Percentiles rank a stretch among this genome's conserved stretches.
Conservation (phyloP, 2,113 vertebrate genomes). For the Silurus asotus region DNA sequence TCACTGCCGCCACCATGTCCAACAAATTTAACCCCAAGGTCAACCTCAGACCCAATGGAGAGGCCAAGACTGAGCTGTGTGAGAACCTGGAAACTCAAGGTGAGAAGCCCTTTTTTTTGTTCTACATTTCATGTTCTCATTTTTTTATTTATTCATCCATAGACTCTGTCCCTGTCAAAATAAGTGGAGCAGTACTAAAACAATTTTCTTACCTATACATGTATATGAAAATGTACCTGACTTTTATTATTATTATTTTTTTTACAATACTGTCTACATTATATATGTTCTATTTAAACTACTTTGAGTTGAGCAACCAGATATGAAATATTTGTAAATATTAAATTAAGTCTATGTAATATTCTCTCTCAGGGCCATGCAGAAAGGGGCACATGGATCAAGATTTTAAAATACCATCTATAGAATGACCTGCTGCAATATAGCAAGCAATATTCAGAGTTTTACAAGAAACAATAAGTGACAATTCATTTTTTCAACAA, state of each 20-base stretch:
- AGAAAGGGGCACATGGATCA: neutral
- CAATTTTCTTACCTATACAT: neutral
- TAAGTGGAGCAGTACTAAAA: neutral
- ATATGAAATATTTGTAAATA: neutral
- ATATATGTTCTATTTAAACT: neutral
- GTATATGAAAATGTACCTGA: neutral
- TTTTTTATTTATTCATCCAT: neutral
- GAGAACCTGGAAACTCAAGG: conserved; percentile 93
- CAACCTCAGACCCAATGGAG: conserved; percentile 91
- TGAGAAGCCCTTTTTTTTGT: conserved; percentile 61
- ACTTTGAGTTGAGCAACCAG: neutral
- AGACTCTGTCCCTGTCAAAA: neutral
- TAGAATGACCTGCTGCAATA: neutral
- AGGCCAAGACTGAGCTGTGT: conserved; percentile 95
- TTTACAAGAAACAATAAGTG: neutral
- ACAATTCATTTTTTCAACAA: neutral
- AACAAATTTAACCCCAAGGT: conserved; percentile 98
- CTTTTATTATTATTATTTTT: neutral
- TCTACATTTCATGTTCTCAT: neutral
- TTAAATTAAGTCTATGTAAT: neutral
- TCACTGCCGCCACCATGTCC: conserved; percentile 96
- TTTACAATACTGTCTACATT: neutral
- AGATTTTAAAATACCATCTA: neutral
- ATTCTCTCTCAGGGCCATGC: neutral
- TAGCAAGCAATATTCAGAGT: neutral